Conservation (phyloP, 1,140 invertebrate species). For the Carposina sasakii region DNA sequence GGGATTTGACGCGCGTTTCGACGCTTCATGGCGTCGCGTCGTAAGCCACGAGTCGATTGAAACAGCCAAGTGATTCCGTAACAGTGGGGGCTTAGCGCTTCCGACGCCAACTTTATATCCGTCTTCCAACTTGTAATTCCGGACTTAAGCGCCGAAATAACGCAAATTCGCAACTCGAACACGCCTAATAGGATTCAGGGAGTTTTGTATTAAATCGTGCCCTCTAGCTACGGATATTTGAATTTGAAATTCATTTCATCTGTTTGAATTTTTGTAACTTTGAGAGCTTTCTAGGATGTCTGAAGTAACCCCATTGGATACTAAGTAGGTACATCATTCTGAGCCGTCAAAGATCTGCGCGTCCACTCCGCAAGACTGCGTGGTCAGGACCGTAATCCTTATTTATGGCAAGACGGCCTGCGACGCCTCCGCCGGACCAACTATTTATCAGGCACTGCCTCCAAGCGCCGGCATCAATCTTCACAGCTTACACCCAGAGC, state of each 20-base stretch:
- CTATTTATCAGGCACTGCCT: constrained; percentile 59
- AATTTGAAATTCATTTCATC: no score
- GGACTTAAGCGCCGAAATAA: constrained; percentile 62
- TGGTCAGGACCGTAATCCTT: constrained; percentile 62
- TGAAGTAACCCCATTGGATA: no score
- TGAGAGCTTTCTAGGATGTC: no score
- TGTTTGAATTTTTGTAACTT: no score
- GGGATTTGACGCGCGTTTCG: constrained; percentile 57
- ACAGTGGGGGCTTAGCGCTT: constrained; percentile 59
- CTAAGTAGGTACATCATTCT: no score
- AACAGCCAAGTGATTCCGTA: constrained; percentile 54
- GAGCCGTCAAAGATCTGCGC: neutral
- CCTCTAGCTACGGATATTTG: no score
- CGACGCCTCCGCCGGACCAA: constrained; percentile 56
- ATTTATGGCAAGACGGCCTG: constrained; percentile 65
- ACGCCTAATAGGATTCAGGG: no score
- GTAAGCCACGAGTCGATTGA: constrained; percentile 58
- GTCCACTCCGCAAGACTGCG: constrained; percentile 57
- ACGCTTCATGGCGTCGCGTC: constrained; percentile 39
- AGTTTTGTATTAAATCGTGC: no score
- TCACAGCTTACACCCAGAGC: no score
- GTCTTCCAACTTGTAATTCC: constrained; percentile 63
- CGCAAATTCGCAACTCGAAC: constrained; percentile 55
- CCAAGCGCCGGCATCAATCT: constrained; percentile 57
- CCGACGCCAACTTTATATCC: constrained; percentile 53